A percentile compares a stretch with the other conserved stretches of the same genome.
phyloP scores from a whole-genome alignment of 2,113 vertebrate genomes.

The Cygnus buccinator region DNA sequence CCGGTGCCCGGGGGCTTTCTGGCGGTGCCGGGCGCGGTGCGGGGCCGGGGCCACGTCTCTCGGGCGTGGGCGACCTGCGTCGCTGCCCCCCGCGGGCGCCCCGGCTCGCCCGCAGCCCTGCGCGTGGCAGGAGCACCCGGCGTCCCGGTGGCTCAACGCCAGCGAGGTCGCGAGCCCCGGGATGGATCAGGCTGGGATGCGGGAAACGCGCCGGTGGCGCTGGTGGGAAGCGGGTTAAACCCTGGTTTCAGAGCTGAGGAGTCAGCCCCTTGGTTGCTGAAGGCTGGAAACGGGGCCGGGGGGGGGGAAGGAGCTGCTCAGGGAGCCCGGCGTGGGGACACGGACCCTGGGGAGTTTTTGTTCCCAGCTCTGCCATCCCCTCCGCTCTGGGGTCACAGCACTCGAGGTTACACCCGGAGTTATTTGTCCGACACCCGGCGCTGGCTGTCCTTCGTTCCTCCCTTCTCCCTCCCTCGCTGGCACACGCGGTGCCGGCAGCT shows the following conservation, averaged over 20 bases:
- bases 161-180: not conserved
- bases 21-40: fast-evolving
- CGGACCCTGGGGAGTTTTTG: not conserved
- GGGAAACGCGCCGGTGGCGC: fast-evolving
- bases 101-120: not conserved
- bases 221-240: not conserved
- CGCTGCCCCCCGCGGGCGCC: fast-evolving
- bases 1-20: not conserved
- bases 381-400: not conserved
- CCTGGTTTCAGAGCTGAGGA: not conserved
- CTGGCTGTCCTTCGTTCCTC: not conserved
- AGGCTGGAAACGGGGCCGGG: not conserved
- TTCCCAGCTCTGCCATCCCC: not conserved
- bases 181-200: not conserved
- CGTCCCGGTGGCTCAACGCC: not conserved
- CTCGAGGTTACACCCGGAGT: not conserved
- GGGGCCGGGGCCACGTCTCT: not conserved
- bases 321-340: fast-evolving
- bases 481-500: fast-evolving
- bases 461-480: not conserved
- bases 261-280: fast-evolving
- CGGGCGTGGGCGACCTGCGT: fast-evolving
- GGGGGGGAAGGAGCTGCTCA: not conserved
- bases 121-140: too few relatives aligned
- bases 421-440: not conserved